A percentile compares a stretch with the other conserved stretches of the same genome.
These are phyloP conservation scores for Diachasmimorpha longicaudata DNA, from an alignment of 1,140 invertebrate species.

Conservation along the genomic window DNA sequence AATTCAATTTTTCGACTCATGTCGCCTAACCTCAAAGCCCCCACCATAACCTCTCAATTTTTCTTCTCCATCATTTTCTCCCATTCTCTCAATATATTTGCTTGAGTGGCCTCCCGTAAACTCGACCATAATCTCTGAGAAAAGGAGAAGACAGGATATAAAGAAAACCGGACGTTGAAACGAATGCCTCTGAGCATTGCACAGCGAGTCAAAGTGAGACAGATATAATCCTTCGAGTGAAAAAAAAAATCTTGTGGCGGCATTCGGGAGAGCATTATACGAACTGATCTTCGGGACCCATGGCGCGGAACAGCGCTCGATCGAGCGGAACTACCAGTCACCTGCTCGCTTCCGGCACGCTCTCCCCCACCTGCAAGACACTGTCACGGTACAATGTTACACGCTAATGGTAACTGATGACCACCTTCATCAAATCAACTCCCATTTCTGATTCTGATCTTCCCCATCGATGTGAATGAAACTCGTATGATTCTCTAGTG, in stretches of 20 bases:
- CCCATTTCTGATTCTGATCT: not conserved
- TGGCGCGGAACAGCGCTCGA: slow-evolving; percentile 62
- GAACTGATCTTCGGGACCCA: slow-evolving; percentile 57
- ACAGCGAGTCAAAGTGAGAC: not conserved
- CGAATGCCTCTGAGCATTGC: not conserved
- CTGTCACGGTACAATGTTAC: not conserved
- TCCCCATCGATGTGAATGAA: not conserved
- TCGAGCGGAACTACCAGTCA: slow-evolving; percentile 63
- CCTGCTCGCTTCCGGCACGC: slow-evolving; percentile 62
- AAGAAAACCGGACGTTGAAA: slow-evolving; percentile 4
- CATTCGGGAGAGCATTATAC: slow-evolving; percentile 29
- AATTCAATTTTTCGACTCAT: not conserved
- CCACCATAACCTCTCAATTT: not conserved
- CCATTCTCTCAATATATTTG: not conserved
- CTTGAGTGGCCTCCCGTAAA: not conserved
- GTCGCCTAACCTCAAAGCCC: not conserved
- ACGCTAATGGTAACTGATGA: not conserved
- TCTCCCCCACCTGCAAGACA: slow-evolving; percentile 25
- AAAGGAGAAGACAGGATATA: slow-evolving; percentile 7
- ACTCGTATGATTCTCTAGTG: not conserved
- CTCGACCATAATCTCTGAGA: not conserved
- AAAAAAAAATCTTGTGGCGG: not conserved
- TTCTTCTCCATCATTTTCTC: not conserved
- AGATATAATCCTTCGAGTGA: not conserved
- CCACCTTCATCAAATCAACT: not conserved